A percentile compares a stretch with the other conserved stretches of the same genome.
Evolutionary conservation across 2,797 vertebrate species (phyloP).

Genomic region (Lepidocolaptes lacrymiger): DNA sequence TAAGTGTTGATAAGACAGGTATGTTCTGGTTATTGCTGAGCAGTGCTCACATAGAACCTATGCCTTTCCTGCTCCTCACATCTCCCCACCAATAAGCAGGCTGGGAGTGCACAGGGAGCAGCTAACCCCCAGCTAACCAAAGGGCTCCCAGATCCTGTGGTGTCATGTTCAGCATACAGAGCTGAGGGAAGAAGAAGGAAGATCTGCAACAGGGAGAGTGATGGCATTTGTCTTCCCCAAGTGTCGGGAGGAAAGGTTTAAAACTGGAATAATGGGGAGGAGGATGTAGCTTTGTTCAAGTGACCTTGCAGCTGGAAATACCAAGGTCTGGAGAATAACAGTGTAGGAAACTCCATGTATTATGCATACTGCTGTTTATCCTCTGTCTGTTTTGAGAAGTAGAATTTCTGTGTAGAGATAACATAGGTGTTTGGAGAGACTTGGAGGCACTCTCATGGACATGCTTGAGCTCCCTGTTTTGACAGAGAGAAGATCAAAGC

Average conservation of each 20-base stretch:
- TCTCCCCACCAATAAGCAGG: rapidly evolving
- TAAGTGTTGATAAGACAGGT: neutral
- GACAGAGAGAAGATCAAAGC: neutral
- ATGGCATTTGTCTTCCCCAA: neutral
- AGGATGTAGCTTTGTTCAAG: neutral
- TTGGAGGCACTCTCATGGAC: neutral
- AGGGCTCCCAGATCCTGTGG: too few species aligned
- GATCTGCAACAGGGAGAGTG: rapidly evolving
- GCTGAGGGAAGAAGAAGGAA: neutral
- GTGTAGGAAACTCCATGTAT: neutral
- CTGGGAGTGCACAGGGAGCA: neutral
- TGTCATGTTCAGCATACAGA: too few species aligned
- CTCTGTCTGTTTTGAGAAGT: neutral
- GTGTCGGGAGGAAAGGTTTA: neutral
- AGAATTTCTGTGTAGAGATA: neutral
- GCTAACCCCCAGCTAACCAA: neutral
- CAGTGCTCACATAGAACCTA: neutral
- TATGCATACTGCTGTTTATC: neutral
- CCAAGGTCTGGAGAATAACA: neutral
- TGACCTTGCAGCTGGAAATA: neutral
- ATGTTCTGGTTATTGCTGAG: neutral
- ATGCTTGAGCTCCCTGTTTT: neutral
- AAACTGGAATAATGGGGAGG: neutral
- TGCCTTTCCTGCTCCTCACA: neutral
- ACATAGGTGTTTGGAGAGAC: neutral